These are phyloP conservation scores for Pheosia gnoma DNA, from an alignment of 2,888 invertebrate species.

Conservation along the genomic window DNA sequence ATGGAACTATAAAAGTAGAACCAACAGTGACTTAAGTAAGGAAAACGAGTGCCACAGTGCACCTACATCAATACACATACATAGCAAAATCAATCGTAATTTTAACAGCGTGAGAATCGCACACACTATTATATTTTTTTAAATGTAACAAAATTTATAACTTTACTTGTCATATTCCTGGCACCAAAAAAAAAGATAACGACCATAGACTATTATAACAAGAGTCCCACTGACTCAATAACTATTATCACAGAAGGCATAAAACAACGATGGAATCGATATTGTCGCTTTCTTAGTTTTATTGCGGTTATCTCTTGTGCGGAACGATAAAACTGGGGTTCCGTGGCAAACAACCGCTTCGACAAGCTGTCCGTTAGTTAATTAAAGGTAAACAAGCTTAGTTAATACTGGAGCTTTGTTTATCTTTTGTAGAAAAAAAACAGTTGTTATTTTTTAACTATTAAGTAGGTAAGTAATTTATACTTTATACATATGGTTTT, in stretches of 20 bases:
- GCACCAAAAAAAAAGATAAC: not conserved
- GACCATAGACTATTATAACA: not conserved
- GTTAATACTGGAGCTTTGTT: not conserved
- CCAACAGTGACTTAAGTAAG: too few relatives aligned
- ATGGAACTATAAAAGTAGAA: too few relatives aligned
- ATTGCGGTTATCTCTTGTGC: not conserved
- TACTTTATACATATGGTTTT: too few relatives aligned
- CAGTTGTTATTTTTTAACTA: too few relatives aligned
- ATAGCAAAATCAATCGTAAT: too few relatives aligned
- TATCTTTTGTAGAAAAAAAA: not conserved
- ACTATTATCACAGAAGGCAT: not conserved
- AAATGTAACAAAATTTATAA: too few relatives aligned
- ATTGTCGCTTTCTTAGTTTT: not conserved
- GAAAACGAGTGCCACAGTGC: too few relatives aligned
- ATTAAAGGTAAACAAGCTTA: slow-evolving; percentile 16
- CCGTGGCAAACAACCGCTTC: not conserved
- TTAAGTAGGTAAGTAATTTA: too few relatives aligned
- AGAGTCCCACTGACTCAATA: not conserved
- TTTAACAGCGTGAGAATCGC: too few relatives aligned
- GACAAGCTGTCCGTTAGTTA: slow-evolving; percentile 17
- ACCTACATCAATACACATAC: too few relatives aligned
- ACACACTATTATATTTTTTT: too few relatives aligned
- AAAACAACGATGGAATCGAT: not conserved
- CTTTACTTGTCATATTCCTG: too few relatives aligned
- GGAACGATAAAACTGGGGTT: not conserved